phyloP scores from a whole-genome alignment of 2,797 vertebrate species.

The Acanthopagrus latus region DNA sequence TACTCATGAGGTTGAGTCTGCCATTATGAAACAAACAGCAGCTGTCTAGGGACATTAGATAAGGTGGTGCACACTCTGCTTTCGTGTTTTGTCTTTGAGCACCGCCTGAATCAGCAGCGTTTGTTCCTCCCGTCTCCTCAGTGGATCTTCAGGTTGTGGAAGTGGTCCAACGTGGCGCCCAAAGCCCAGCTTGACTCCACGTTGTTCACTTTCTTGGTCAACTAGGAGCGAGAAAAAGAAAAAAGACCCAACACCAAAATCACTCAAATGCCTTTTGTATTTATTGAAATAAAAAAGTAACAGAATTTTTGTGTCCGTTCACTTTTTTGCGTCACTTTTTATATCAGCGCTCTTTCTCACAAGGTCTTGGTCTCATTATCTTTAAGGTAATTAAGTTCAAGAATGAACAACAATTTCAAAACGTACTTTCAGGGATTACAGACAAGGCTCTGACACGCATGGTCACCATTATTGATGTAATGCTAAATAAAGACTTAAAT shows the following conservation, averaged over 20 bases:
- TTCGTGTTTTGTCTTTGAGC: slow-evolving; percentile 41
- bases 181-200: slow-evolving; percentile 97
- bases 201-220: slow-evolving; percentile 96
- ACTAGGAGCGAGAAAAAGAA: slow-evolving; percentile 74
- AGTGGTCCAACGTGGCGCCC: slow-evolving; percentile 92
- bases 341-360: background rate
- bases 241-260: slow-evolving; percentile 55
- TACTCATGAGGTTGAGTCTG: slow-evolving; percentile 39
- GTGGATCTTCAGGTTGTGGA: slow-evolving; percentile 90
- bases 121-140: slow-evolving; percentile 58
- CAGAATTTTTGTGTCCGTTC: background rate
- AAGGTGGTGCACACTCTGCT: slow-evolving; percentile 34
- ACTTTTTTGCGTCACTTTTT: background rate
- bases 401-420: background rate
- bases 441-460: background rate
- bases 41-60: slow-evolving; percentile 32
- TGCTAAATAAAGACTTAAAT: background rate
- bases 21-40: slow-evolving; percentile 24
- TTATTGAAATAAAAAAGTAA: slow-evolving; percentile 74
- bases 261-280: slow-evolving; percentile 77
- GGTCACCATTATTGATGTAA: background rate
- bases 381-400: background rate
- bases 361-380: background rate
- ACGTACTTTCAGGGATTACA: background rate
- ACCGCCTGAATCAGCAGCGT: slow-evolving; percentile 37